phyloP scores from a whole-genome alignment of 2,888 invertebrate genomes.

The Epinotia ramella region DNA sequence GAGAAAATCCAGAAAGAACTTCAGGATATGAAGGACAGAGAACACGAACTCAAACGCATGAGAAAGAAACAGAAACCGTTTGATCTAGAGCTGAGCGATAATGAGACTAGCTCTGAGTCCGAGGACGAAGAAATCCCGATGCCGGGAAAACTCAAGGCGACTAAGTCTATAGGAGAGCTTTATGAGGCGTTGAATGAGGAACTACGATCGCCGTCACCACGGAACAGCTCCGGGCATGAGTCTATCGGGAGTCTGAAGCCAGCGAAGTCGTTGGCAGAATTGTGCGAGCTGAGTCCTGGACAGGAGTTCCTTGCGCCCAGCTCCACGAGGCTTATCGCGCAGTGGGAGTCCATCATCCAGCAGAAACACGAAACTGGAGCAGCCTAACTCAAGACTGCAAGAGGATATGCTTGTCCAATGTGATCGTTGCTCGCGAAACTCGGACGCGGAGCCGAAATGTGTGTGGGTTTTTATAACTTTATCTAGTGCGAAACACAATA shows the following conservation, averaged over 20 bases:
- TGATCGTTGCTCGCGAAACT: conserved; percentile 53
- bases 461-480: conserved; percentile 49
- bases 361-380: conserved; percentile 85
- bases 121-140: conserved; percentile 86
- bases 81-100: conserved; percentile 87
- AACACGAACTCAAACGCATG: conserved; percentile 91
- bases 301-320: conserved; percentile 88
- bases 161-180: conserved; percentile 88
- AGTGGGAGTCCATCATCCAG: conserved; percentile 93
- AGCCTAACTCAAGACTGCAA: conserved; percentile 62
- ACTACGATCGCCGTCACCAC: conserved; percentile 77
- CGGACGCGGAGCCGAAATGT: conserved; percentile 49
- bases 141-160: conserved; percentile 86
- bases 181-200: conserved; percentile 86
- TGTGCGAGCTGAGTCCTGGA: conserved; percentile 87
- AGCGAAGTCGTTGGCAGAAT: conserved; percentile 88
- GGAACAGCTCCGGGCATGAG: conserved; percentile 77
- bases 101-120: conserved; percentile 84
- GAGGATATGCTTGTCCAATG: conserved; percentile 56
- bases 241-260: conserved; percentile 85
- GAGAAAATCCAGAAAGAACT: conserved; percentile 95
- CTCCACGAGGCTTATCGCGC: conserved; percentile 89
- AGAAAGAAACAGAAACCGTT: conserved; percentile 86
- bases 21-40: conserved; percentile 92
- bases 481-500: conserved; percentile 52